A percentile compares a stretch with the other conserved stretches of the same genome.
Conservation (phyloP, 2,797 vertebrate genomes). For the Lacerta agilis region DNA sequence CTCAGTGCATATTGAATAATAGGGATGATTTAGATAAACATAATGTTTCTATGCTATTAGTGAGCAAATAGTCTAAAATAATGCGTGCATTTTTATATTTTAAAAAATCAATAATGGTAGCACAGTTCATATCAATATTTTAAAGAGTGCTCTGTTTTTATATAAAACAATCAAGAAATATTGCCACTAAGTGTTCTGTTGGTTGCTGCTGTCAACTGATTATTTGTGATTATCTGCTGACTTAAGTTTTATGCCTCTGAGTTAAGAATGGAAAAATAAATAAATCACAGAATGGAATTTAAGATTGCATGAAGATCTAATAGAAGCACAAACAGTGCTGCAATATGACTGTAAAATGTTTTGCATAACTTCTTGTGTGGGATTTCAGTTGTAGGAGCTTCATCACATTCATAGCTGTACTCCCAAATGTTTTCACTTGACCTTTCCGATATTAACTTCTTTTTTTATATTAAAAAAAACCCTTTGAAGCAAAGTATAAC, state of each 20-base stretch:
- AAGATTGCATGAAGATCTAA: slow-evolving; percentile 17
- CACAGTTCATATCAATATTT: neutral
- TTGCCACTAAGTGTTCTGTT: neutral
- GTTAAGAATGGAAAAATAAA: neutral
- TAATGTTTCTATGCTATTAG: neutral
- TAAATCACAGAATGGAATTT: neutral
- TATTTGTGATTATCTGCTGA: slow-evolving; percentile 1
- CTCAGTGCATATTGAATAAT: neutral
- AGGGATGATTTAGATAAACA: neutral
- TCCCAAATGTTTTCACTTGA: slow-evolving; percentile 68
- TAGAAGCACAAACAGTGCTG: slow-evolving; percentile 12
- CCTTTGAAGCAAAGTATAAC: slow-evolving; percentile 47
- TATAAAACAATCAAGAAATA: neutral
- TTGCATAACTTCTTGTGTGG: slow-evolving; percentile 64
- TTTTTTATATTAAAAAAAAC: slow-evolving; percentile 1
- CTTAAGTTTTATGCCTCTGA: slow-evolving; percentile 9
- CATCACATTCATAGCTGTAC: slow-evolving; percentile 57
- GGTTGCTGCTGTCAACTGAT: neutral
- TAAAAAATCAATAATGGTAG: neutral
- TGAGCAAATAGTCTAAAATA: neutral
- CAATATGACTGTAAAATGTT: slow-evolving; percentile 46
- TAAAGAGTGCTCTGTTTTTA: neutral
- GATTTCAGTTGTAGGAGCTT: slow-evolving; percentile 59
- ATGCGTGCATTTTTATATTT: neutral
- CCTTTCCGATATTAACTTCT: slow-evolving; percentile 60